phyloP scores from a whole-genome alignment of 2,888 invertebrate genomes.

The Frankliniella intonsa region DNA sequence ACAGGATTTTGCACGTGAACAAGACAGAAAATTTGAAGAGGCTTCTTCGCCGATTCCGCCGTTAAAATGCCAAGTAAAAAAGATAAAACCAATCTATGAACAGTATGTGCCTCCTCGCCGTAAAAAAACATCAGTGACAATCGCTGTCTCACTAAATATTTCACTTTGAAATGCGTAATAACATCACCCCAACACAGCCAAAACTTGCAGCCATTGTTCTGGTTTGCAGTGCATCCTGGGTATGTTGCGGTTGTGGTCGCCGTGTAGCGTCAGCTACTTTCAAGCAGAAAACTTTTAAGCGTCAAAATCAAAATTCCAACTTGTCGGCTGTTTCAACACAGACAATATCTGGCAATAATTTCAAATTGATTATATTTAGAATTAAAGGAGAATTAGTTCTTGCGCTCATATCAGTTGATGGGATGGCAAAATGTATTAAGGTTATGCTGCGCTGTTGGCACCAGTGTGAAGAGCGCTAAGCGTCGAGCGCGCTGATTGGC shows the following conservation, averaged over 20 bases:
- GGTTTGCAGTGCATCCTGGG: background rate
- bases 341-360: no score
- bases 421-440: no score
- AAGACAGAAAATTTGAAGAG: background rate
- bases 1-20: constrained; percentile 15
- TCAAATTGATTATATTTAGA: no score
- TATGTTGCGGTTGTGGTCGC: background rate
- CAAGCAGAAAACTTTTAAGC: no score
- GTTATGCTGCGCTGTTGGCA: background rate
- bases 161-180: constrained; percentile 25
- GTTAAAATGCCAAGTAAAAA: background rate
- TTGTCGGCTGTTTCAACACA: no score
- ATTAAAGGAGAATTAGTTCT: no score
- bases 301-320: no score
- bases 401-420: no score
- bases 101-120: background rate
- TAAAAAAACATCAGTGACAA: constrained; percentile 2
- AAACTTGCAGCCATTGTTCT: constrained; percentile 25
- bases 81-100: background rate
- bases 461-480: background rate
- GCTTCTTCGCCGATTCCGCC: background rate
- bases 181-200: constrained; percentile 16
- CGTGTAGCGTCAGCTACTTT: background rate
- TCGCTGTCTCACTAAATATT: background rate
- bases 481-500: background rate